Evolutionary conservation across 1,140 invertebrate species (phyloP).

Genomic region (Augochlora pura): DNA sequence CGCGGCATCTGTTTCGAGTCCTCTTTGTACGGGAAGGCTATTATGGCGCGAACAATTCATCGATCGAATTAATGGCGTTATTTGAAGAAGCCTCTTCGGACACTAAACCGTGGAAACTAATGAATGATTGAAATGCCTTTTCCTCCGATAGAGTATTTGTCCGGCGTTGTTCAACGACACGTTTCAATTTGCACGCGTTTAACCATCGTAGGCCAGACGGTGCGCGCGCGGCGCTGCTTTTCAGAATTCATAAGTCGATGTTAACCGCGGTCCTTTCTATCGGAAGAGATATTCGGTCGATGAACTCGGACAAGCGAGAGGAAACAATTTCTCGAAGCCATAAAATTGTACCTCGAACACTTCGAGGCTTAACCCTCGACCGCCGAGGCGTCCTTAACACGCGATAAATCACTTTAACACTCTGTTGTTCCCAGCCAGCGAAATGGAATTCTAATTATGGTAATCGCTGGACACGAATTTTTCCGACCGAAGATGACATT

Average conservation of each 20-base stretch:
- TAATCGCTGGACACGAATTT: too few relatives aligned
- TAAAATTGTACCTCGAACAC: too few relatives aligned
- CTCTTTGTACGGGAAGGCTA: not conserved
- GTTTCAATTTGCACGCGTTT: constrained; percentile 7
- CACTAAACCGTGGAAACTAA: not conserved
- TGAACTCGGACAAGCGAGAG: too few relatives aligned
- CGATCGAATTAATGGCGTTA: constrained; percentile 13
- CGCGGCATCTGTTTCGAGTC: constrained; percentile 20
- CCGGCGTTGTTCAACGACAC: not conserved
- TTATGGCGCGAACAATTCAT: constrained; percentile 20
- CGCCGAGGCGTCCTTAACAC: too few relatives aligned
- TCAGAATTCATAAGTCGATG: not conserved
- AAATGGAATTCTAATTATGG: too few relatives aligned
- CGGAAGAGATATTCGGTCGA: not conserved
- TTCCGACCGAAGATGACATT: too few relatives aligned
- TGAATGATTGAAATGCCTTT: constrained; percentile 22
- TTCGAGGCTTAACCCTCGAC: too few relatives aligned
- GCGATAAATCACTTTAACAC: too few relatives aligned
- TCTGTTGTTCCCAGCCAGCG: too few relatives aligned
- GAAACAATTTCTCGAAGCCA: too few relatives aligned
- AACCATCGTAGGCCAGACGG: not conserved
- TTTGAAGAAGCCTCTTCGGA: not conserved
- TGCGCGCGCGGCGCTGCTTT: too few relatives aligned
- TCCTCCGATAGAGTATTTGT: not conserved
- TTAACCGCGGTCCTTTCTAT: not conserved